Conservation (phyloP, 2,797 vertebrate genomes). For the Semaprochilodus insignis region DNA sequence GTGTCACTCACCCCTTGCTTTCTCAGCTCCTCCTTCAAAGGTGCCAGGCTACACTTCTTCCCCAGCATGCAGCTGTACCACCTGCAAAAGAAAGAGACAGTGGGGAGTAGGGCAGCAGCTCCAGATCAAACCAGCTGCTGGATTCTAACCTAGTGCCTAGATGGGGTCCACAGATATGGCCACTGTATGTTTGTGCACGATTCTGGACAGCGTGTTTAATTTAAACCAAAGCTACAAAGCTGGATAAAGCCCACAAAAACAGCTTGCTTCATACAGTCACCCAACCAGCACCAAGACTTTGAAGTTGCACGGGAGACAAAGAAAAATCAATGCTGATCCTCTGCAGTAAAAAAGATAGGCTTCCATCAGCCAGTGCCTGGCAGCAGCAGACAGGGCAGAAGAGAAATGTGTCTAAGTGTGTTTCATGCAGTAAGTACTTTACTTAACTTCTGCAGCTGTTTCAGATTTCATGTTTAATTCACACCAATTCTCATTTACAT, state of each 20-base stretch:
- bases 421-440: not conserved
- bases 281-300: conserved; percentile 59
- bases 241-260: not conserved
- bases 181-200: conserved; percentile 18
- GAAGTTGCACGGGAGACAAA: conserved; percentile 57
- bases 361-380: conserved; percentile 60
- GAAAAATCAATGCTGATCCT: conserved; percentile 71
- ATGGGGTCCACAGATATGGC: not conserved
- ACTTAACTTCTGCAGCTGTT: conserved; percentile 24
- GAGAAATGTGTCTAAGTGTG: conserved; percentile 35
- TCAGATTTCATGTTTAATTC: not conserved
- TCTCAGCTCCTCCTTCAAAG: conserved; percentile 95
- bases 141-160: conserved; percentile 34
- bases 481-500: conserved; percentile 14
- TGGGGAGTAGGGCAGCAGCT: conserved; percentile 3
- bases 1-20: conserved; percentile 89
- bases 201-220: conserved; percentile 29
- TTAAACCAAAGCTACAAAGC: conserved; percentile 40
- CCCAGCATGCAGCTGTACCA: conserved; percentile 99
- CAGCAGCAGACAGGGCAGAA: conserved; percentile 30
- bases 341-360: conserved; percentile 62
- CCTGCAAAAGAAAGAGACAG: conserved; percentile 76
- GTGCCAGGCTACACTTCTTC: conserved; percentile 96
- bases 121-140: conserved; percentile 58
- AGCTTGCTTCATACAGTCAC: conserved; percentile 6